Evolutionary conservation across 2,888 invertebrate genomes (phyloP).

Genomic region (Tenodera sinensis): DNA sequence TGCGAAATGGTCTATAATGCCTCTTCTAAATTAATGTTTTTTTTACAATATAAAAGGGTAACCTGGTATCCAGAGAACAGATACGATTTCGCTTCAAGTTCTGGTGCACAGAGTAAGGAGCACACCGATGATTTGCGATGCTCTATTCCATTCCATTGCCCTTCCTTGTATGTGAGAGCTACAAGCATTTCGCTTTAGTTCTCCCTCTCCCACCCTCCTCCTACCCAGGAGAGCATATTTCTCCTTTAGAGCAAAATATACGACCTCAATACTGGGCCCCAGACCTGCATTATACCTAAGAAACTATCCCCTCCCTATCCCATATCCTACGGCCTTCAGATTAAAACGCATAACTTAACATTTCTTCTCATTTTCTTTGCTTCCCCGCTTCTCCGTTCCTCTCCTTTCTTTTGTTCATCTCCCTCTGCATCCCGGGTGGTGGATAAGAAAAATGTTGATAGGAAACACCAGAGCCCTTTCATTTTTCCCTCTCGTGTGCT

Average conservation of each 20-base stretch:
- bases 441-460: background rate
- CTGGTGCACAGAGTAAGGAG: background rate
- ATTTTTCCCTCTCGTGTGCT: background rate
- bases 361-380: slow-evolving; percentile 12
- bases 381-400: background rate
- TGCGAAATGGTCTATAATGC: no score
- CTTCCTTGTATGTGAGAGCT: background rate
- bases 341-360: slow-evolving; percentile 29
- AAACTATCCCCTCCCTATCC: background rate
- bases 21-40: no score
- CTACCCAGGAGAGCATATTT: background rate
- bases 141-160: background rate
- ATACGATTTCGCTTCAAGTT: background rate
- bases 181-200: background rate
- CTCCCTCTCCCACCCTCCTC: background rate
- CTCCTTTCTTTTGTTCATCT: background rate
- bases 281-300: background rate
- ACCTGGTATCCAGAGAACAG: no score
- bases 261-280: background rate
- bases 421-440: background rate
- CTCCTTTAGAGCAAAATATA: slow-evolving; percentile 2
- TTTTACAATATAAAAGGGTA: no score
- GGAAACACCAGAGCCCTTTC: background rate
- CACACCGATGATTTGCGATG: background rate
- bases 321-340: background rate